phyloP scores from a whole-genome alignment of 2,888 invertebrate species.

The Coleophora deauratella region DNA sequence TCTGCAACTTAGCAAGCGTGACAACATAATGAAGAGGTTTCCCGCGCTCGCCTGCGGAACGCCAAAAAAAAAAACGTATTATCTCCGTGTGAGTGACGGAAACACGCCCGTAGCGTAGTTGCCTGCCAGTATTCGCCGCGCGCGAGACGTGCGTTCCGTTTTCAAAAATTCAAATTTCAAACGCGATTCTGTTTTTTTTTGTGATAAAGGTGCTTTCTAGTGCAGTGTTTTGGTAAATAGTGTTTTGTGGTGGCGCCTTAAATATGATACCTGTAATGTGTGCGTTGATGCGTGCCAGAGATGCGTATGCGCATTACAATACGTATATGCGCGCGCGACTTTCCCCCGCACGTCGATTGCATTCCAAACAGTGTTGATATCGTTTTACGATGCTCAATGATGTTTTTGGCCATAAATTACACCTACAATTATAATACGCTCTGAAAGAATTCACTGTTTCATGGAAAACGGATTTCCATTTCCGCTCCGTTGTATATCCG shows the following conservation, averaged over 20 bases:
- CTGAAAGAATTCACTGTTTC: neutral
- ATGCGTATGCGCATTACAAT: neutral
- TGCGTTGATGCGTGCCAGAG: neutral
- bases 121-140: slow-evolving; percentile 17
- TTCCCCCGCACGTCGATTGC: slow-evolving; percentile 1
- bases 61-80: slow-evolving; percentile 13
- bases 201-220: neutral
- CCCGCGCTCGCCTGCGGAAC: slow-evolving; percentile 3
- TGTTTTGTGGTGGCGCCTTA: neutral
- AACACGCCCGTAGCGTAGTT: slow-evolving; percentile 6
- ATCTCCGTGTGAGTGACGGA: slow-evolving; percentile 19
- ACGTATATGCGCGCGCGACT: slow-evolving; percentile 1
- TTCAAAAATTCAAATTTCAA: neutral
- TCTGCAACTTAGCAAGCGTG: neutral
- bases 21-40: neutral
- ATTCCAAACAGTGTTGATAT: slow-evolving; percentile 1
- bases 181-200: neutral
- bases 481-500: neutral
- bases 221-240: neutral
- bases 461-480: neutral
- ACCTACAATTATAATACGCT: neutral
- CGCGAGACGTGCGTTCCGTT: slow-evolving; percentile 7
- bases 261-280: neutral
- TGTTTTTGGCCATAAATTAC: neutral
- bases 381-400: neutral